These are phyloP conservation scores for Microtus ochrogaster DNA, from an alignment of 2,113 vertebrate genomes.

Conservation along the genomic window DNA sequence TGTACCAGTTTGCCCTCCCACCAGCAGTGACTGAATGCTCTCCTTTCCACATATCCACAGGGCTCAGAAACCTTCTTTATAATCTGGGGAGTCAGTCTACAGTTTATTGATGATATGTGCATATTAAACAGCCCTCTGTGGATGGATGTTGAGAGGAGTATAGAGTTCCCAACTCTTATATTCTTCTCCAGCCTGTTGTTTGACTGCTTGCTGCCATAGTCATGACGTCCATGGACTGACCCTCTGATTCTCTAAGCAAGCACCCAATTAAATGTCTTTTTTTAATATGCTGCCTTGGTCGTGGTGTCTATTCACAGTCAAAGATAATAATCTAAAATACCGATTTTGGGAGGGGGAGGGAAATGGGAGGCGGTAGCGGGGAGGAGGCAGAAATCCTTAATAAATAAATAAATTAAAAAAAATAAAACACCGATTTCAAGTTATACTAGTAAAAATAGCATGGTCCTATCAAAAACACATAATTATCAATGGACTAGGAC, in stretches of 20 bases:
- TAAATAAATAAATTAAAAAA: no score
- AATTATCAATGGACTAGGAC: no score
- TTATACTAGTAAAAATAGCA: not conserved
- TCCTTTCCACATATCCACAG: not conserved
- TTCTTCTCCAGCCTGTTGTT: no score
- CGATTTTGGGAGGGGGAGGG: no score
- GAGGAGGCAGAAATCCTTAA: no score
- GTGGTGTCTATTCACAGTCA: not conserved
- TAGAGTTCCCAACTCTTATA: no score
- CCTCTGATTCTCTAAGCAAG: not conserved
- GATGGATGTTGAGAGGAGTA: no score
- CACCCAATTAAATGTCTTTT: not conserved
- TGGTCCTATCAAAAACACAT: no score
- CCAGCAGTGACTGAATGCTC: not conserved
- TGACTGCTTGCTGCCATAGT: no score
- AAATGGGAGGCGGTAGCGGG: no score
- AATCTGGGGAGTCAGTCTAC: not conserved
- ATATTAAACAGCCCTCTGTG: not conserved
- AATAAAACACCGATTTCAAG: not conserved
- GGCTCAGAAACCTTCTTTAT: not conserved
- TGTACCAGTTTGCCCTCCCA: not conserved
- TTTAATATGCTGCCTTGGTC: not conserved
- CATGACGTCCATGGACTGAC: no score
- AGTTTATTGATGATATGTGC: not conserved
- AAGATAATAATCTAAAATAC: not conserved